Evolutionary conservation across 2,888 invertebrate species (phyloP), one percentile per base, ranked within the genome.

Genomic region (Eilema depressum): DNA sequence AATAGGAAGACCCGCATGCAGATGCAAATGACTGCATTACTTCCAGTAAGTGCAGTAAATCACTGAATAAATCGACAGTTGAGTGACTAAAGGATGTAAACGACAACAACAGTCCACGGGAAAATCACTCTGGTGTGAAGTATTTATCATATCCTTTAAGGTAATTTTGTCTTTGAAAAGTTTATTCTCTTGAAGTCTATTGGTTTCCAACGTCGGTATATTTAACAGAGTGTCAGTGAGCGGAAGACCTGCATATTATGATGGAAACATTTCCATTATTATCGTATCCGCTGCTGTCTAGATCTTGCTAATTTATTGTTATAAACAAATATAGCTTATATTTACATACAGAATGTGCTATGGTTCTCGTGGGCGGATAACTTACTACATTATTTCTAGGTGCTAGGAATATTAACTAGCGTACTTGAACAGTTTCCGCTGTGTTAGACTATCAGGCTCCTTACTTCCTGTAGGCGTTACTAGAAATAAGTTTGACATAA

Each of bases 41-140:
- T 69, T 64, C 64, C 47, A 64, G 59, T 37, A 53, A 60, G 7
- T 69, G 57, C 59, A 66, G 28, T 70, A 66, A 70, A 70, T 59
- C 37, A 62, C 41, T 57, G 26, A 56, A 26, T 30, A 62, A 12
- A 30, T 53, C n/a, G 53, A 53, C 53, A 20, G 20, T 17, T 53
- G 20, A 20, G 5, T 17, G 20, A 47, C 47, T 47, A 53, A 53
- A 53, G n/a, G 10, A 10, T n/a, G 17, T n/a, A 53, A 53, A n/a
- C 53, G n/a, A n/a, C n/a, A 53, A n/a, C n/a, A n/a, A 1, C n/a
- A 8, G 53, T 53, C n/a, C 53, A 53, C 10, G 20, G n/a, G n/a
- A 53, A 53, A 53, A 53, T n/a, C 20, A 53, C 10, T 53, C 8
- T 53, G 2, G 17, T 53, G 53, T 53, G 4, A 53, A n/a, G n/a